phyloP scores from a whole-genome alignment of 2,888 invertebrate species.

The Chesias legatella region DNA sequence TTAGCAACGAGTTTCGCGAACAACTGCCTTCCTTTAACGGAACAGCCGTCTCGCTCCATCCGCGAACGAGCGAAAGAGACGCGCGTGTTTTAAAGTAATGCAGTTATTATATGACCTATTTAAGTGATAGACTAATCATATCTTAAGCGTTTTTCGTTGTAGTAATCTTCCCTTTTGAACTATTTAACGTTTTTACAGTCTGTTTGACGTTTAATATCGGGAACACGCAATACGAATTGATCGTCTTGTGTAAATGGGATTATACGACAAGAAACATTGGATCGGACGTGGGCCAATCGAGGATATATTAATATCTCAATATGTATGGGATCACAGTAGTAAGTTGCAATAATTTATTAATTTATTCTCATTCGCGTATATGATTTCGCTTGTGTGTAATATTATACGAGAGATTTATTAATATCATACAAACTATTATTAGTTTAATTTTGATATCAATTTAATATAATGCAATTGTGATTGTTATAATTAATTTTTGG shows the following conservation, averaged over 20 bases:
- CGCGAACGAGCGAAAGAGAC: slow-evolving; percentile 1
- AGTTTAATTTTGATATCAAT: slow-evolving; percentile 36
- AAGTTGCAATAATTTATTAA: slow-evolving; percentile 58
- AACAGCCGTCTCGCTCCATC: slow-evolving; percentile 10
- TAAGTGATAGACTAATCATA: slow-evolving; percentile 74
- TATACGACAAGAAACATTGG: slow-evolving; percentile 52
- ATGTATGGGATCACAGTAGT: slow-evolving; percentile 73
- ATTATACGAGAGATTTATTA: slow-evolving; percentile 30
- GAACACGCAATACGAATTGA: slow-evolving; percentile 53
- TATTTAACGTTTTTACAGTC: slow-evolving; percentile 38
- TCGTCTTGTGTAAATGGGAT: slow-evolving; percentile 46
- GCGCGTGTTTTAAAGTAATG: slow-evolving; percentile 16
- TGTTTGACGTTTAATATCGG: slow-evolving; percentile 39
- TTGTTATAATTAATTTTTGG: slow-evolving; percentile 2
- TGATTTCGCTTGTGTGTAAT: slow-evolving; percentile 45
- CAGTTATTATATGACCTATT: slow-evolving; percentile 31
- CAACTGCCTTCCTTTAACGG: slow-evolving; percentile 24
- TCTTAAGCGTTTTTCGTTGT: slow-evolving; percentile 69
- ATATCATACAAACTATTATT: slow-evolving; percentile 20
- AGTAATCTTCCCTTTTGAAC: slow-evolving; percentile 52
- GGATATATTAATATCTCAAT: slow-evolving; percentile 64
- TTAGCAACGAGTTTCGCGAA: slow-evolving; percentile 47
- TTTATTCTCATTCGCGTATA: slow-evolving; percentile 31
- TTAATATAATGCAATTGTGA: slow-evolving; percentile 10
- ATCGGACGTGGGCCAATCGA: slow-evolving; percentile 71